A percentile compares a stretch with the other conserved stretches of the same genome.
These are phyloP conservation scores for Ganaspis sp. DNA, from an alignment of 1,140 invertebrate species.

Conservation along the genomic window DNA sequence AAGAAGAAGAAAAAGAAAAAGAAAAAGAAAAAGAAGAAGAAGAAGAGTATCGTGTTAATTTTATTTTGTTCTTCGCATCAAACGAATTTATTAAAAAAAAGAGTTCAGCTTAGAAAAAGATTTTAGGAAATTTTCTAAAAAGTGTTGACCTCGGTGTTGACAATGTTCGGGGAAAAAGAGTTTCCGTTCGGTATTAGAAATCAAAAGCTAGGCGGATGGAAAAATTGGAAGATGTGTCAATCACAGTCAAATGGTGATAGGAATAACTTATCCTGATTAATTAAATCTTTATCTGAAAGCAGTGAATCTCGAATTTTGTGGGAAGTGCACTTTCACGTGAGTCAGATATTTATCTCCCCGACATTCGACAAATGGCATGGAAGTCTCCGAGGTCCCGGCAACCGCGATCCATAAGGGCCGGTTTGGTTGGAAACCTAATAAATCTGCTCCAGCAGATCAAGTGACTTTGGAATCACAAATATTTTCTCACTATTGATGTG, in stretches of 20 bases:
- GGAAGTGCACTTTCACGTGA: slow-evolving; percentile 8
- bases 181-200: no score
- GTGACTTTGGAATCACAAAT: slow-evolving; percentile 13
- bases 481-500: not conserved
- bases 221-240: not conserved
- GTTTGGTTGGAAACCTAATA: not conserved
- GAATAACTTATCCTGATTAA: not conserved
- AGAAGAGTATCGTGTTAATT: no score
- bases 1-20: no score
- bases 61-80: no score
- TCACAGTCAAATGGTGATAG: not conserved
- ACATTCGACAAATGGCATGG: slow-evolving; percentile 8
- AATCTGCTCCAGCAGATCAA: not conserved
- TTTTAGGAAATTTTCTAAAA: no score
- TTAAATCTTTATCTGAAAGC: not conserved
- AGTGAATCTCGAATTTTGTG: not conserved
- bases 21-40: no score
- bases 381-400: slow-evolving; percentile 2
- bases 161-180: no score
- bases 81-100: no score
- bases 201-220: no score
- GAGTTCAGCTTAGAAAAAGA: no score
- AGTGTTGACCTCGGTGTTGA: no score
- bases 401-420: not conserved
- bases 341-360: slow-evolving; percentile 11